These are phyloP conservation scores for Labrus mixtus DNA, from an alignment of 2,113 vertebrate species.

Conservation along the genomic window DNA sequence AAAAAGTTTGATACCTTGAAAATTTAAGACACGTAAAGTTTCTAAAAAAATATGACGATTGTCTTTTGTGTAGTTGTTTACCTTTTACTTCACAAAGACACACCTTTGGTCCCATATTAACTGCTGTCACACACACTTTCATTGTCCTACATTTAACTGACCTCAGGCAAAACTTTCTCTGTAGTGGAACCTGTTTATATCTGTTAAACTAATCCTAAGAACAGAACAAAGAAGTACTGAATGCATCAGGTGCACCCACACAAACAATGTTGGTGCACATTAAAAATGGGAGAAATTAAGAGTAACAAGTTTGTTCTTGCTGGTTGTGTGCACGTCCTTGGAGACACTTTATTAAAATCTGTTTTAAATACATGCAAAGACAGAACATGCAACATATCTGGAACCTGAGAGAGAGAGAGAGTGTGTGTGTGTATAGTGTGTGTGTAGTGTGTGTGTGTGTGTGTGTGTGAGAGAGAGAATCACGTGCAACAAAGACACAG, in stretches of 20 bases:
- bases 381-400: constrained; percentile 43
- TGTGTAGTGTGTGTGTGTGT: no score
- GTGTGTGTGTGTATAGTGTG: no score
- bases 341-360: constrained; percentile 55
- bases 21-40: no score
- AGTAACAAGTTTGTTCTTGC: background rate
- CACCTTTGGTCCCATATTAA: no score
- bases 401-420: constrained; percentile 12
- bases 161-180: background rate
- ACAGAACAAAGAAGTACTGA: background rate
- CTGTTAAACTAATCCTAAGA: no score
- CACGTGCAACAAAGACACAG: background rate
- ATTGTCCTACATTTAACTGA: background rate
- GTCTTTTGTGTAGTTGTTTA: no score
- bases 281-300: background rate
- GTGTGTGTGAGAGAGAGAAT: constrained; percentile 10
- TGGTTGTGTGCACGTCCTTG: background rate
- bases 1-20: no score
- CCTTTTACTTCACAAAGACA: no score
- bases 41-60: no score
- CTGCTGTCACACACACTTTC: no score
- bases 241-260: background rate
- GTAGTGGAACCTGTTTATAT: background rate
- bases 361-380: constrained; percentile 23
- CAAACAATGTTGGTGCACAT: background rate